Evolutionary conservation across 2,888 invertebrate genomes (phyloP).

Genomic region (Ophion obscuratus): DNA sequence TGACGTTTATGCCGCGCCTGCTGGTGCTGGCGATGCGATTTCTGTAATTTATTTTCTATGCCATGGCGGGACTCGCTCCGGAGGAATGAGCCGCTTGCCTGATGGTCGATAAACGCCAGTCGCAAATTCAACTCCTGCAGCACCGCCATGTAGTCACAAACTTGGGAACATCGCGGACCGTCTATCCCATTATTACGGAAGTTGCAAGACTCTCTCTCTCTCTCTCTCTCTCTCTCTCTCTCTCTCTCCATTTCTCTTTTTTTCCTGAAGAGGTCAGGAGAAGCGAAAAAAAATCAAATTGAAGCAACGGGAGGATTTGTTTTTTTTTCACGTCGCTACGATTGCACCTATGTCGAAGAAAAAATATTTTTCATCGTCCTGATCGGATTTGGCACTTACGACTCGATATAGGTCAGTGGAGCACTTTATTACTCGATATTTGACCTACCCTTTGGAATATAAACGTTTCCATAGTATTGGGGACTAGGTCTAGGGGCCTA

Average conservation of each 20-base stretch:
- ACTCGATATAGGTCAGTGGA: too few relatives aligned
- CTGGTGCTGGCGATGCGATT: conserved; percentile 33
- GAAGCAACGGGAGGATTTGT: too few relatives aligned
- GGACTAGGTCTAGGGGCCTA: too few relatives aligned
- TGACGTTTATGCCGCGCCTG: conserved; percentile 34
- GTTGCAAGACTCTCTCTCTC: background rate
- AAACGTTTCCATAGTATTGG: too few relatives aligned
- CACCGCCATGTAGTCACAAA: background rate
- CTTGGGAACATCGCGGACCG: background rate
- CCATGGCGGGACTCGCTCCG: background rate
- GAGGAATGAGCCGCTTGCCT: conserved; percentile 49
- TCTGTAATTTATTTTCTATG: conserved; percentile 42
- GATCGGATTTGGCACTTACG: too few relatives aligned
- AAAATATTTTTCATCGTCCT: background rate
- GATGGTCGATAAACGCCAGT: conserved; percentile 65
- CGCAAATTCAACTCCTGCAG: conserved; percentile 17
- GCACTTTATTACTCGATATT: too few relatives aligned
- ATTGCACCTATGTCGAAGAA: background rate
- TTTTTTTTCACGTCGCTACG: too few relatives aligned
- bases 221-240: too few relatives aligned
- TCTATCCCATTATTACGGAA: conserved; percentile 20
- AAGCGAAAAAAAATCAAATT: too few relatives aligned
- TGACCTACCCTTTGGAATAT: too few relatives aligned
- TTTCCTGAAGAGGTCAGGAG: too few relatives aligned
- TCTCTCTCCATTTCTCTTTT: too few relatives aligned